Conservation (phyloP, 2,797 vertebrate species). For the Pseudomugil gertrudae region DNA sequence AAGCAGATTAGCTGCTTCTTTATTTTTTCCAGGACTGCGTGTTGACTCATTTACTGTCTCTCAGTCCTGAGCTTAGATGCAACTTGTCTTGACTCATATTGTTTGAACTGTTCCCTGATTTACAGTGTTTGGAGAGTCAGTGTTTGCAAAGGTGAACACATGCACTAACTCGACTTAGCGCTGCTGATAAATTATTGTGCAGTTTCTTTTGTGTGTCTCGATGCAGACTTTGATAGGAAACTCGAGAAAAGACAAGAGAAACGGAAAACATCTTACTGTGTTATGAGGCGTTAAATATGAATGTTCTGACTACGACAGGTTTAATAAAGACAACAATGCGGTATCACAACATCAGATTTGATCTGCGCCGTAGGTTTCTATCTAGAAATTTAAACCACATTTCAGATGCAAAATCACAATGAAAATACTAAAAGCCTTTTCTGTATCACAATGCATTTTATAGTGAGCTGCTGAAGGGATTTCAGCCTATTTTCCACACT, state of each 20-base stretch:
- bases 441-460: not conserved
- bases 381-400: not conserved
- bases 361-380: not conserved
- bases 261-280: not conserved
- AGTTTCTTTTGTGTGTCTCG: not conserved
- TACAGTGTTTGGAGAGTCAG: slow-evolving; percentile 19
- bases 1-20: not conserved
- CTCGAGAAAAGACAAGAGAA: accelerated
- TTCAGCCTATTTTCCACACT: too few relatives aligned
- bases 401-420: not conserved
- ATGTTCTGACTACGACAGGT: not conserved
- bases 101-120: slow-evolving; percentile 23
- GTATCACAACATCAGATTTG: not conserved
- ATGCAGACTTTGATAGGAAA: not conserved
- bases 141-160: slow-evolving; percentile 29
- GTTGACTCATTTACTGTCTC: slow-evolving; percentile 15
- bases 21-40: not conserved
- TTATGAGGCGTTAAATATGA: not conserved
- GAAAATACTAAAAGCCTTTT: not conserved
- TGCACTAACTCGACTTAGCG: slow-evolving; percentile 10
- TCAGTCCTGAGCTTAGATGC: not conserved
- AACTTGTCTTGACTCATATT: slow-evolving; percentile 19
- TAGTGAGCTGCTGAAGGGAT: too few relatives aligned
- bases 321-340: not conserved
- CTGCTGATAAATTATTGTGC: slow-evolving; percentile 9